These are phyloP conservation scores for Cryptomyrus ogoouensis DNA, from an alignment of 2,113 vertebrate genomes.

Conservation along the genomic window DNA sequence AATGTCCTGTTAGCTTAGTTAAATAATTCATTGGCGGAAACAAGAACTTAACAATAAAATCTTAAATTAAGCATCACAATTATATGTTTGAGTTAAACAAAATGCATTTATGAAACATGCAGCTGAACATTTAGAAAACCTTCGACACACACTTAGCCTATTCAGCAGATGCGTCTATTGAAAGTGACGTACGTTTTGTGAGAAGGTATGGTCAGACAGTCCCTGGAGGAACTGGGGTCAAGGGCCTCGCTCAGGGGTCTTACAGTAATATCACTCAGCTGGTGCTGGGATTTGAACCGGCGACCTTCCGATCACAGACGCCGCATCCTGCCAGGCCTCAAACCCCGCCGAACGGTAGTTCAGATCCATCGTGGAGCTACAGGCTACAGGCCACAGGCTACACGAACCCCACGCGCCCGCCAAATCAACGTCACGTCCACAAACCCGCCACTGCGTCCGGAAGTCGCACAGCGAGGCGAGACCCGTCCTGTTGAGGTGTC, in stretches of 20 bases:
- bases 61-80: background rate
- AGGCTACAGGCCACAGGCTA: background rate
- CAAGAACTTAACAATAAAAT: background rate
- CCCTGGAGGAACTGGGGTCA: background rate
- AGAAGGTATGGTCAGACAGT: background rate
- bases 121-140: background rate
- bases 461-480: background rate
- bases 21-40: background rate
- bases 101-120: background rate
- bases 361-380: background rate
- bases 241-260: background rate
- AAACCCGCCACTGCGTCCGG: background rate
- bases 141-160: background rate
- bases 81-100: background rate
- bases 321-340: background rate
- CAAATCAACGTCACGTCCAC: background rate
- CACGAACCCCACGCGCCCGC: background rate
- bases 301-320: background rate
- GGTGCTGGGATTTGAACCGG: background rate
- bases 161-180: background rate
- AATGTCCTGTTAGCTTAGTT: background rate
- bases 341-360: background rate
- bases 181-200: background rate
- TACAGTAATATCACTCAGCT: background rate
- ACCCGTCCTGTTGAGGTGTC: conserved; percentile 40